Percentiles rank a stretch among this genome's conserved stretches.
Evolutionary conservation across 2,797 vertebrate genomes (phyloP).

Genomic region (Myotis vivesi): DNA sequence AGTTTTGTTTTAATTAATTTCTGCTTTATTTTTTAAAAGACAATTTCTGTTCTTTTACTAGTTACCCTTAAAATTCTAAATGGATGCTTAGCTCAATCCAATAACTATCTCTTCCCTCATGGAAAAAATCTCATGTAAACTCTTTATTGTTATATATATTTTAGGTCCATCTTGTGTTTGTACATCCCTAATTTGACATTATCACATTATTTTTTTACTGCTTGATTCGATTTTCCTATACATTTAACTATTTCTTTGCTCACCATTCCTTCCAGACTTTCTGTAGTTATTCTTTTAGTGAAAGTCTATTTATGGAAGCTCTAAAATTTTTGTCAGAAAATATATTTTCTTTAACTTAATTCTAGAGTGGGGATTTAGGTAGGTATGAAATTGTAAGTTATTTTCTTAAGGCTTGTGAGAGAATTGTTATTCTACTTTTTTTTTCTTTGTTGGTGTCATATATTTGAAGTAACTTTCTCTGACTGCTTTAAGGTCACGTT

Average conservation of each 20-base stretch:
- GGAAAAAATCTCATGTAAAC: neutral
- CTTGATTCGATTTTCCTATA: neutral
- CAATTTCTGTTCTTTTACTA: neutral
- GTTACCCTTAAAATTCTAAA: neutral
- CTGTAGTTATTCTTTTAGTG: neutral
- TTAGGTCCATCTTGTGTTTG: neutral
- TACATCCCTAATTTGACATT: neutral
- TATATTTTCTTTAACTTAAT: neutral
- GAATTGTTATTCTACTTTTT: neutral
- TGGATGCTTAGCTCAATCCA: neutral
- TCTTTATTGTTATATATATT: neutral
- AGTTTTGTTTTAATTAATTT: conserved; percentile 12
- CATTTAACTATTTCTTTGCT: neutral
- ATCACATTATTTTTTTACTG: neutral
- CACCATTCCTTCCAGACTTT: neutral
- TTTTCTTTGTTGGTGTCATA: neutral
- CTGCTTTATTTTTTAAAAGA: neutral
- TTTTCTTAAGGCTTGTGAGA: neutral
- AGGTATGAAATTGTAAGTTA: neutral
- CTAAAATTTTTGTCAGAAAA: conserved; percentile 33
- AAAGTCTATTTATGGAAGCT: neutral
- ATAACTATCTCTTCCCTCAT: neutral
- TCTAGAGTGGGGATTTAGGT: neutral
- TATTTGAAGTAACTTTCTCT: neutral
- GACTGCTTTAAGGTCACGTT: neutral